Conservation (phyloP, 23 tunicate genomes). For the Styela plicata region DNA sequence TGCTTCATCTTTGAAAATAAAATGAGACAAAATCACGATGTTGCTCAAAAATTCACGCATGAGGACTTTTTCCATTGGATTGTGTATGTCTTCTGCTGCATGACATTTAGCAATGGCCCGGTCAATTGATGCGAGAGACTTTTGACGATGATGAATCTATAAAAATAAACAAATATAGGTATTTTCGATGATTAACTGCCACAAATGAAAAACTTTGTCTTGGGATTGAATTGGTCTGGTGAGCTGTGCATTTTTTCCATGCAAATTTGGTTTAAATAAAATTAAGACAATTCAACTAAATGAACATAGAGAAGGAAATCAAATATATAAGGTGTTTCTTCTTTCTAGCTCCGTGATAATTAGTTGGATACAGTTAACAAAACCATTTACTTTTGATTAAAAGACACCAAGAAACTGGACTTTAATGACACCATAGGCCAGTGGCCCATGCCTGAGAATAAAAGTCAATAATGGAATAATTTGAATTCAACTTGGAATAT, state of each 20-base stretch:
- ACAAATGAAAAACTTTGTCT: neutral
- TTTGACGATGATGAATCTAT: slow-evolving; percentile 57
- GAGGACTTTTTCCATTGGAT: slow-evolving; percentile 88
- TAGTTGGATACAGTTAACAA: too few relatives aligned
- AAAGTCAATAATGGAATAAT: too few relatives aligned
- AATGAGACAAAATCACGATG: slow-evolving; percentile 59
- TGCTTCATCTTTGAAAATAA: slow-evolving; percentile 51
- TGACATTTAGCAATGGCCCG: slow-evolving; percentile 69
- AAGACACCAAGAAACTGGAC: too few relatives aligned
- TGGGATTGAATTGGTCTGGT: neutral
- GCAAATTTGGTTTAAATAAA: too few relatives aligned
- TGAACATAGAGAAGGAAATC: too few relatives aligned
- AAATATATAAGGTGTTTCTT: too few relatives aligned
- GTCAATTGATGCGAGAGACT: slow-evolving; percentile 68
- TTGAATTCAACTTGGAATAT: too few relatives aligned
- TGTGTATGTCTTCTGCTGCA: slow-evolving; percentile 70
- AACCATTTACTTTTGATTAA: too few relatives aligned
- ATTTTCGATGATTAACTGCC: neutral
- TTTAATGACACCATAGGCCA: too few relatives aligned
- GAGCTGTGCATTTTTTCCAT: neutral
- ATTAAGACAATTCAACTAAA: too few relatives aligned
- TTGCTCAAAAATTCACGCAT: slow-evolving; percentile 81
- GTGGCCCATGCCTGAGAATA: too few relatives aligned
- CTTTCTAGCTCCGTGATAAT: too few relatives aligned
- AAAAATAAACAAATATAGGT: slow-evolving; percentile 7